Conservation (phyloP, 1,140 invertebrate species). For the Carcinoscorpius rotundicauda region DNA sequence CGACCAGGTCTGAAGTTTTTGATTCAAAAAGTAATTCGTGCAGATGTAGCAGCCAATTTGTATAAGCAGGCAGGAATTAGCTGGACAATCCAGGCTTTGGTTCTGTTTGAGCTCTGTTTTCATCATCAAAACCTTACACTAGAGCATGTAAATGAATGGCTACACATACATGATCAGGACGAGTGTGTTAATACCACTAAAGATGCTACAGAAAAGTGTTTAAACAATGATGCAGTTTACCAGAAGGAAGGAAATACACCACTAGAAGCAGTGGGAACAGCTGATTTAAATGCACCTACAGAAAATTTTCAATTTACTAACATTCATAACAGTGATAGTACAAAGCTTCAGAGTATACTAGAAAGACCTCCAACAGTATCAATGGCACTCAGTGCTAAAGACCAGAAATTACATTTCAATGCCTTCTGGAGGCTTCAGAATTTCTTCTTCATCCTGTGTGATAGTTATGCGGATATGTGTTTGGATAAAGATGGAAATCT, state of each 20-base stretch:
- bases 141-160: slow-evolving; percentile 44
- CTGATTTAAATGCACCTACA: no score
- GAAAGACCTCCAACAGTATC: no score
- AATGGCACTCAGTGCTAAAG: slow-evolving; percentile 4
- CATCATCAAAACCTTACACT: slow-evolving; percentile 42
- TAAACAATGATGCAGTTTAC: no score
- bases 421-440: slow-evolving; percentile 33
- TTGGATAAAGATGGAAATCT: slow-evolving; percentile 43
- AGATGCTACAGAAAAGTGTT: no score
- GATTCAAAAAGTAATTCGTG: slow-evolving; percentile 78
- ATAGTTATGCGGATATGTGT: slow-evolving; percentile 48
- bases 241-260: no score
- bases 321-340: no score
- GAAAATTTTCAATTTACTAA: no score
- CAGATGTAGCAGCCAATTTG: slow-evolving; percentile 75
- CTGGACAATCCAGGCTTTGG: slow-evolving; percentile 78
- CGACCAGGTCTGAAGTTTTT: slow-evolving; percentile 84
- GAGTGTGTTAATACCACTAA: background rate
- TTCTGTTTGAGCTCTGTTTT: slow-evolving; percentile 60
- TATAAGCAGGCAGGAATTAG: slow-evolving; percentile 85
- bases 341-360: no score
- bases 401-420: slow-evolving; percentile 19
- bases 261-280: no score
- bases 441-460: slow-evolving; percentile 46
- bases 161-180: background rate